Percentiles rank a stretch among this genome's conserved stretches.
These are phyloP conservation scores for Pseudopleuronectes americanus DNA, from an alignment of 2,797 vertebrate genomes.

Conservation along the genomic window DNA sequence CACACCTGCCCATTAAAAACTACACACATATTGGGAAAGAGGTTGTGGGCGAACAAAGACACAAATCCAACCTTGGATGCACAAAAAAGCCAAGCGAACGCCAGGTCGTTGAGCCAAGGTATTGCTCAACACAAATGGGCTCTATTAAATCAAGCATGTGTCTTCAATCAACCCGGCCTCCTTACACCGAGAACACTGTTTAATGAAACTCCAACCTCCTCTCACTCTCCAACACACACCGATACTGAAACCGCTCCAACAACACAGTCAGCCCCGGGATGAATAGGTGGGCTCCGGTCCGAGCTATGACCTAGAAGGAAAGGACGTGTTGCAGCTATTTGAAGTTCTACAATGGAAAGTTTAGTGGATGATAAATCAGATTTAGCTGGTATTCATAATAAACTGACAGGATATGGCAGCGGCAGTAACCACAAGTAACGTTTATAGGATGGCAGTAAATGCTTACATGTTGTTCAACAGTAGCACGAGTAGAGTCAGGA, in stretches of 20 bases:
- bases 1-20: neutral
- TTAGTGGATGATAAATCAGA: neutral
- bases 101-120: conserved; percentile 53
- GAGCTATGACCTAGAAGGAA: conserved; percentile 11
- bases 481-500: neutral
- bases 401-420: neutral
- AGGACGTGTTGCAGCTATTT: conserved; percentile 13
- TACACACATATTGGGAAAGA: neutral
- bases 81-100: conserved; percentile 44
- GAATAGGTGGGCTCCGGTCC: conserved; percentile 27
- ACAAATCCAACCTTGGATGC: conserved; percentile 32
- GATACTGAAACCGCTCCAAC: conserved; percentile 18
- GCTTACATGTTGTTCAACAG: neutral
- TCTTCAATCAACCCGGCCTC: conserved; percentile 77
- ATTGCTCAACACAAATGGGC: conserved; percentile 78
- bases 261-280: conserved; percentile 35
- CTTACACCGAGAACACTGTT: conserved; percentile 54
- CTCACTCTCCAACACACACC: conserved; percentile 15
- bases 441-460: conserved; percentile 3
- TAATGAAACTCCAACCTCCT: conserved; percentile 59
- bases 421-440: neutral
- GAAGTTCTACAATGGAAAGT: neutral
- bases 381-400: neutral
- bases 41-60: conserved; percentile 17
- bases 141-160: conserved; percentile 80